Conservation (phyloP, 2,797 vertebrate genomes). For the Myripristis murdjan region DNA sequence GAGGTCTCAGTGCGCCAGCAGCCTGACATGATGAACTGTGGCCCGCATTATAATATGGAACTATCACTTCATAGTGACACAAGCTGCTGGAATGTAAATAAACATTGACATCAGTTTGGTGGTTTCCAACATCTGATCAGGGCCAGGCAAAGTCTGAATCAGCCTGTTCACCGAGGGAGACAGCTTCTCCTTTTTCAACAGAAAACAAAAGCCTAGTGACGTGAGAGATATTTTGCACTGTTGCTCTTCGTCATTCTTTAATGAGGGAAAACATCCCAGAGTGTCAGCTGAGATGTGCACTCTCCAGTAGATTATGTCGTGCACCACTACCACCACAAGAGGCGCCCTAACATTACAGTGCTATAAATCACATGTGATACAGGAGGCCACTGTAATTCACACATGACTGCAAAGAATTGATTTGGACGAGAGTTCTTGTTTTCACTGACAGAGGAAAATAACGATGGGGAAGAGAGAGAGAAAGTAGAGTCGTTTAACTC, state of each 20-base stretch:
- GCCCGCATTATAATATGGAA: constrained; percentile 10
- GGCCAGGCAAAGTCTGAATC: constrained; percentile 3
- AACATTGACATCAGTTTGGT: constrained; percentile 47
- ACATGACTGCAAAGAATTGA: background rate
- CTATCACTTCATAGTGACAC: constrained; percentile 52
- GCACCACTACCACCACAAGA: constrained; percentile 17
- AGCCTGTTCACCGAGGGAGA: constrained; percentile 19
- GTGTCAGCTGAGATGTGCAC: background rate
- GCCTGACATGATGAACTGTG: constrained; percentile 22
- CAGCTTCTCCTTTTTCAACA: constrained; percentile 7
- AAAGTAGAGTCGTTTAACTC: no score
- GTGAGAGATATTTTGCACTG: background rate
- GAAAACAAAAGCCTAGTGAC: background rate
- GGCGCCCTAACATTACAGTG: background rate
- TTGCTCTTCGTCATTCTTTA: background rate
- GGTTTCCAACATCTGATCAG: constrained; percentile 39
- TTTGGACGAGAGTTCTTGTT: background rate
- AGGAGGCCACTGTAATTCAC: background rate
- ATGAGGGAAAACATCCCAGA: constrained; percentile 1
- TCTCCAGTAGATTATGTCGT: background rate
- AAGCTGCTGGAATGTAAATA: constrained; percentile 52
- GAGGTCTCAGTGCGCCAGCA: constrained; percentile 20
- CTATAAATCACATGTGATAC: no score
- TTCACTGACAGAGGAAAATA: background rate
- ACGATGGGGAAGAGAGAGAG: background rate